Percentiles rank a stretch among this genome's conserved stretches.
These are phyloP conservation scores for Chauna torquata DNA, from an alignment of 2,113 vertebrate genomes.

Conservation along the genomic window DNA sequence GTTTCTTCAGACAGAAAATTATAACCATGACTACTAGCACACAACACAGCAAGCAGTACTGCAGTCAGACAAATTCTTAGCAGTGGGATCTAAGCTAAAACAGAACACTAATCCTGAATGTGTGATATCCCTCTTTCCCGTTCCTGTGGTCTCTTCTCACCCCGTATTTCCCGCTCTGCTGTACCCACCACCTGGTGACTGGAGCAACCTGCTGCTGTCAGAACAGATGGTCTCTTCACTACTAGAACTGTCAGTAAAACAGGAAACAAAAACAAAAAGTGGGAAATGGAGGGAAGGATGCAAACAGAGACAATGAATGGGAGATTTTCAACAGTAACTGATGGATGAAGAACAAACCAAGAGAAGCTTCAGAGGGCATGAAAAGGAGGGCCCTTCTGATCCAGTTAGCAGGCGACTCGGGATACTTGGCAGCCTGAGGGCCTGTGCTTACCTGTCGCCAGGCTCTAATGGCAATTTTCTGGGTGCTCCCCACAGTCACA, in stretches of 20 bases:
- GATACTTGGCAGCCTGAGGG: constrained; percentile 63
- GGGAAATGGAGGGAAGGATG: constrained; percentile 21
- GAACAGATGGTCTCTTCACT: background rate
- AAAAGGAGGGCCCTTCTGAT: constrained; percentile 43
- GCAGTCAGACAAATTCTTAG: background rate
- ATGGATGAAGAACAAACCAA: constrained; percentile 28
- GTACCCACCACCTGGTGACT: background rate
- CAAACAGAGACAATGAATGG: background rate
- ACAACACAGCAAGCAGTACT: background rate
- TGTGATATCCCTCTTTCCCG: background rate
- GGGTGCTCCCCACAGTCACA: constrained; percentile 73
- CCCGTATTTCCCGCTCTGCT: background rate
- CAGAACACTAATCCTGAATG: background rate
- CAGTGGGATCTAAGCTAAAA: background rate
- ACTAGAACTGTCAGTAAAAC: background rate
- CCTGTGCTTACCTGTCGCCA: constrained; percentile 58
- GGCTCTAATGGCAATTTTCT: constrained; percentile 73
- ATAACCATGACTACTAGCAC: background rate
- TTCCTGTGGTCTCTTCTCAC: background rate
- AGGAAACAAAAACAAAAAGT: constrained; percentile 35
- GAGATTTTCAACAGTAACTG: background rate
- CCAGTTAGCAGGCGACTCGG: constrained; percentile 26
- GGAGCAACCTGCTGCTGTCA: background rate
- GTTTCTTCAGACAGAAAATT: background rate
- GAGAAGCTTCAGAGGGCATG: constrained; percentile 43